phyloP scores from a whole-genome alignment of 1,140 invertebrate genomes.

The Brachionus calyciflorus region DNA sequence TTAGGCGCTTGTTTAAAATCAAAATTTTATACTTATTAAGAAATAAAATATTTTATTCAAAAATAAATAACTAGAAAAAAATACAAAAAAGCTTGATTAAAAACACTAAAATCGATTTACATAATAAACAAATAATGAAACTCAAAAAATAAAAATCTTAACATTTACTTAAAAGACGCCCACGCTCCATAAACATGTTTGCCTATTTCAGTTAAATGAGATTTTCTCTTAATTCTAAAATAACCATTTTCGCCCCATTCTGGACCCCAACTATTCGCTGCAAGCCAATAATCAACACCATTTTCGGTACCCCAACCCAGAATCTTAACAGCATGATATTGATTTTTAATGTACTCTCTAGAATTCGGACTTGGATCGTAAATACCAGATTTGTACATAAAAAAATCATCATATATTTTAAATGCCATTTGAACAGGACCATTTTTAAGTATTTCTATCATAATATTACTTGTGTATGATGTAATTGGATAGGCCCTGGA shows the following conservation, averaged over 20 bases:
- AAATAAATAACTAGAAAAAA: no score
- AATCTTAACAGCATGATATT: conserved; percentile 34
- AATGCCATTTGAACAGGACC: conserved; percentile 89
- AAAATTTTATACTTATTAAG: no score
- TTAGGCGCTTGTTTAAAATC: no score
- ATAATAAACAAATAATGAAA: no score
- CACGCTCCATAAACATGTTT: conserved; percentile 36
- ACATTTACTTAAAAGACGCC: neutral
- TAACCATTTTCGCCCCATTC: conserved; percentile 41
- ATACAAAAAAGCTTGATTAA: no score
- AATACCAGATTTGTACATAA: conserved; percentile 42
- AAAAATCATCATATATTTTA: conserved; percentile 41
- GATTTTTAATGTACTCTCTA: neutral
- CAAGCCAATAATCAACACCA: conserved; percentile 45
- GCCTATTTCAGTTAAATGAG: conserved; percentile 28
- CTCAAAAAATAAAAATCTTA: no score
- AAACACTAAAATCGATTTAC: no score
- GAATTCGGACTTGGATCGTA: neutral
- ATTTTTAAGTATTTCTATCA: conserved; percentile 81
- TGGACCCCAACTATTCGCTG: conserved; percentile 45
- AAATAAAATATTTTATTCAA: no score
- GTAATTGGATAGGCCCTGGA: conserved; percentile 11
- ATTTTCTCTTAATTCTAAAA: conserved; percentile 17
- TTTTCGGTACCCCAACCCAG: conserved; percentile 44
- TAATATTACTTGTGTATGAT: conserved; percentile 72